Base-by-base conservation (phyloP, 2,113 vertebrate genomes). In the Ranitomeya variabilis region DNA sequence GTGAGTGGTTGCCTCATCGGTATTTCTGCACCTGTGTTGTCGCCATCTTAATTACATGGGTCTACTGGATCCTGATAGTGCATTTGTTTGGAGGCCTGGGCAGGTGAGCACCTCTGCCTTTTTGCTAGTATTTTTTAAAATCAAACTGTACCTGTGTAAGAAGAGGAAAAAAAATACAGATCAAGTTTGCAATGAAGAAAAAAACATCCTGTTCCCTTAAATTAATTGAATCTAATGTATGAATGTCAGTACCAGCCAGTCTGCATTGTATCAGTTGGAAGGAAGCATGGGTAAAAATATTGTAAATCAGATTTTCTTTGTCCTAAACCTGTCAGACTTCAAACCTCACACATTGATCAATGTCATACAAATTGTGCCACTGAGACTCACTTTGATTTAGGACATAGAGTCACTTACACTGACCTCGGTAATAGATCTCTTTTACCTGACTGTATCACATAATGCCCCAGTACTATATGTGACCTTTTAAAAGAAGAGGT, bases 321-420 rank as follows among this genome's bases (percentile, higher is more conserved):
- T 37, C 76, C 76, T 59, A 71, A 79, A 87, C 55, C 82, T 85
- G 59, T 79, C 82, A 60, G 85, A 15, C 13, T 54, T 78, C 78
- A 69, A n/a, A 37, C 78, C 64, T 37, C 80, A 55, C 45, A 52
- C 52, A 83, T 83, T 84, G 80, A 89, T 84, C 87, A 87, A 62
- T 78, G 87, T 88, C 87, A 77, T 59, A 77, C 55, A 64, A 54
- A 88, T 52, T 66, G 59, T 69, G 13, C 74, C 73, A 52, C 19
- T 31, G 81, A 84, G 82, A 89, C 71, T 74, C 7, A 21, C 6
- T 69, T 13, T 57, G 11, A 31, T 16, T 69, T 45, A 85, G 51
- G 52, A 59, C 23, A 78, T 54, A 15, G 55, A 71, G 79, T 11
- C 79, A 26, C 51, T 88, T 74, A 19, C 23, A 26, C 31, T 89